phyloP scores from a whole-genome alignment of 2,888 invertebrate species.

The Lathronympha strigana region DNA sequence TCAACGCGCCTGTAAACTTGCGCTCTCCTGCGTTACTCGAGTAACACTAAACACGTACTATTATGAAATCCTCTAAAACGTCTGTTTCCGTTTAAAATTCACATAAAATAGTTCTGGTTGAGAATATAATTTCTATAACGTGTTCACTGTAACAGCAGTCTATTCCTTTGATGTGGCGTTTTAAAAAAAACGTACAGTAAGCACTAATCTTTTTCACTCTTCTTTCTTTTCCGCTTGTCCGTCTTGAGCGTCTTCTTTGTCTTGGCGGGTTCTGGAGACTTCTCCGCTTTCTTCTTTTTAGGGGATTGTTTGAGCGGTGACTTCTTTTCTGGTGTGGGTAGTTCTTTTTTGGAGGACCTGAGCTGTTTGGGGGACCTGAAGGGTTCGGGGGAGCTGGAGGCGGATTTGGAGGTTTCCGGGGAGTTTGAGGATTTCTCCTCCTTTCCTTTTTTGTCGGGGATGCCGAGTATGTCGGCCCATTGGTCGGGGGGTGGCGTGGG shows the following conservation, averaged over 20 bases:
- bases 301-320: slow-evolving; percentile 65
- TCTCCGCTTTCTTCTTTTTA: slow-evolving; percentile 65
- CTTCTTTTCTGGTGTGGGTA: slow-evolving; percentile 58
- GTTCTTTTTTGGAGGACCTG: slow-evolving; percentile 68
- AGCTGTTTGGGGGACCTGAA: slow-evolving; percentile 66
- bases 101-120: not conserved
- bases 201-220: slow-evolving; percentile 79
- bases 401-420: slow-evolving; percentile 47
- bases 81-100: not conserved
- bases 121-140: not conserved
- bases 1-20: too few relatives aligned
- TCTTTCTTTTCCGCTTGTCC: slow-evolving; percentile 65
- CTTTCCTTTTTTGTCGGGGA: slow-evolving; percentile 63
- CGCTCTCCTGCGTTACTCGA: not conserved
- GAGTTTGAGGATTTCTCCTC: slow-evolving; percentile 41
- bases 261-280: slow-evolving; percentile 61
- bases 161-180: slow-evolving; percentile 32
- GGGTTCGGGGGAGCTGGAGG: slow-evolving; percentile 56
- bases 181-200: slow-evolving; percentile 70
- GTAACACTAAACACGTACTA: not conserved
- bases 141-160: slow-evolving; percentile 16
- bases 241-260: slow-evolving; percentile 53
- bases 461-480: slow-evolving; percentile 79
- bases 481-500: slow-evolving; percentile 79
- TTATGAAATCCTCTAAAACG: not conserved